Percentiles rank a stretch among this genome's conserved stretches.
These are phyloP conservation scores for Botrylloides violaceus DNA, from an alignment of 23 tunicate species.

Conservation along the genomic window DNA sequence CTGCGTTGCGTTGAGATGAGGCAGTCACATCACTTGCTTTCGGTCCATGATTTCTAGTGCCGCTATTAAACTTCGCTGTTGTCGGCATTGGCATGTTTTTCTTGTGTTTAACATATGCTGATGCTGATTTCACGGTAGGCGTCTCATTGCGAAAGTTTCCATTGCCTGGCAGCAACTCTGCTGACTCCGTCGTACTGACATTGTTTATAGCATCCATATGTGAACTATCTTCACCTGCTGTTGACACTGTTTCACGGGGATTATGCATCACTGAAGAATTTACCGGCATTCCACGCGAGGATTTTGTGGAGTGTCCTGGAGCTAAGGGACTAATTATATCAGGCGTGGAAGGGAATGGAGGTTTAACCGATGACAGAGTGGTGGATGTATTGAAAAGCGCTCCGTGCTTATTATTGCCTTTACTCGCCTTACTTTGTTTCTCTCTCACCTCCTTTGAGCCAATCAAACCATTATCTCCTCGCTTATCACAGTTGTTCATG, in stretches of 20 bases:
- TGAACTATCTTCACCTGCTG: too few species aligned
- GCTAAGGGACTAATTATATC: too few species aligned
- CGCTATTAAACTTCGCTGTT: neutral
- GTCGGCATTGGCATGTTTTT: slow-evolving; percentile 6
- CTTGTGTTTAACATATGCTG: slow-evolving; percentile 6
- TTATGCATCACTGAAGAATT: too few species aligned
- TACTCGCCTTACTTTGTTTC: slow-evolving; percentile 4
- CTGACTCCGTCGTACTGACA: too few species aligned
- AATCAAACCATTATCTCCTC: neutral
- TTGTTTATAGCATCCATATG: too few species aligned
- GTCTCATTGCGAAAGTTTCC: too few species aligned
- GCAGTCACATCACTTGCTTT: too few species aligned
- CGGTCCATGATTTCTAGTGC: neutral
- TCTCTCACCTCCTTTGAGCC: slow-evolving; percentile 7
- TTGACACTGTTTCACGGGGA: too few species aligned
- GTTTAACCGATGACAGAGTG: neutral
- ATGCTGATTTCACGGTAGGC: too few species aligned
- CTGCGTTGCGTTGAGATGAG: neutral
- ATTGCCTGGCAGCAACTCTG: too few species aligned
- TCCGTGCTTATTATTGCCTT: neutral
- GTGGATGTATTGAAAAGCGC: neutral
- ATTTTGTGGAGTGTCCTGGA: too few species aligned
- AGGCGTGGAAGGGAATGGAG: neutral
- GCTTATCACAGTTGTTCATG: slow-evolving; percentile 8
- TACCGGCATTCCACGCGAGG: too few species aligned